Conservation (phyloP, 2,888 invertebrate genomes). For the Leptodirus hochenwartii region DNA sequence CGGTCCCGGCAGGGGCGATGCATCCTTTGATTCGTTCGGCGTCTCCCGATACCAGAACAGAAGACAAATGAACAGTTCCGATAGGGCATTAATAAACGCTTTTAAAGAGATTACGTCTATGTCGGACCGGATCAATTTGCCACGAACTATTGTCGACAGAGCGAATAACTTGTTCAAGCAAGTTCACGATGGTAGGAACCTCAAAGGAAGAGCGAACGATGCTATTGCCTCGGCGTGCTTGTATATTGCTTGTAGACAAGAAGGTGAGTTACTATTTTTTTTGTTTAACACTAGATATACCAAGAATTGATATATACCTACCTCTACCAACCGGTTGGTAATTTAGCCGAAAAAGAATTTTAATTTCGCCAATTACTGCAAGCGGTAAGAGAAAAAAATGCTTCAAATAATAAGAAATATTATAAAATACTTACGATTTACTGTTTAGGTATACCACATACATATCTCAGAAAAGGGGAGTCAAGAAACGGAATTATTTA, state of each 20-base stretch:
- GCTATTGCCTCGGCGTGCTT: constrained; percentile 97
- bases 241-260: constrained; percentile 97
- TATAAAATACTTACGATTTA: too few species aligned
- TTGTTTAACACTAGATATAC: too few species aligned
- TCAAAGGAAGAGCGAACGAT: constrained; percentile 90
- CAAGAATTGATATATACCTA: too few species aligned
- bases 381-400: too few species aligned
- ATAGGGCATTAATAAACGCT: constrained; percentile 87
- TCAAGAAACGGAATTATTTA: too few species aligned
- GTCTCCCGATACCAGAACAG: constrained; percentile 57
- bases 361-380: too few species aligned
- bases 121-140: constrained; percentile 95
- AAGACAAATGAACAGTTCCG: constrained; percentile 79
- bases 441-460: too few species aligned
- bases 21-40: constrained; percentile 78
- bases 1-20: constrained; percentile 52
- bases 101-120: constrained; percentile 95
- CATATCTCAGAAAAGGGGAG: too few species aligned
- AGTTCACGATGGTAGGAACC: constrained; percentile 89
- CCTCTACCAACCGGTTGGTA: too few species aligned
- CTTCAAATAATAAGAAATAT: too few species aligned
- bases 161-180: constrained; percentile 96
- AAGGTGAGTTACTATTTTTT: too few species aligned
- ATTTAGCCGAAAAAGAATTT: too few species aligned
- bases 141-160: constrained; percentile 90